Base-by-base conservation (phyloP, 2,888 invertebrate genomes). In the Hypsopygia costalis region DNA sequence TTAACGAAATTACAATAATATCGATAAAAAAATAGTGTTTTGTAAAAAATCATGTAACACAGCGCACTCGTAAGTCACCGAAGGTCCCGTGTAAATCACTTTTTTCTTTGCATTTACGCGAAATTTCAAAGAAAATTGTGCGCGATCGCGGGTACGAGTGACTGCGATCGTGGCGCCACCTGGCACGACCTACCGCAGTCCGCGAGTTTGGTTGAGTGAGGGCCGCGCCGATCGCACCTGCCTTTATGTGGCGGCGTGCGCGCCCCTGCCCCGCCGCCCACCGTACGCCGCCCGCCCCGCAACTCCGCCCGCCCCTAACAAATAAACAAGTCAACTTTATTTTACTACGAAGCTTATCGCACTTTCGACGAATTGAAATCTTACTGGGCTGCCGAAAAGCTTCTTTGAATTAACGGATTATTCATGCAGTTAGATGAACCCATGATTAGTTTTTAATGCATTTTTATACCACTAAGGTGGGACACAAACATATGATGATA, bases 121-220 rank as follows among this genome's bases (percentile, higher is more conserved):
- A 85, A 87, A 78, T 88, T 80, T 88, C 87, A 88, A 88, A 88
- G 87, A 86, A 86, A 86, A 85, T 25, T 7, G 25, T 73, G 77
- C 74, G 76, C 69, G 40, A 34, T 34, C 30, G 60, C 62, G 58
- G 55, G 64, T 65, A 62, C 62, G 62, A 65, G 67, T 62, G 67
- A 64, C 80, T 82, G 81, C 83, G 85, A 83, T 85, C 85, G 87
- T 83, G 61, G 83, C 75, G 85, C 81, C 82, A 62, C 55, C 67
- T 54, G 81, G 81, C 87, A 83, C 88, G 69, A 88, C 89, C 85
- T 87, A 85, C 71, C 87, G 78, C 86, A 74, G 73, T 59, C 72
- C 79, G 78, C 79, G 80, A 62, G 67, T 70, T 67, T 67, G 67
- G 69, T 60, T 68, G 81, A 87, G 75, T 88, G 82, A 68, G 75